These are phyloP conservation scores for Gibbula magus DNA, from an alignment of 2,888 invertebrate genomes.

Conservation along the genomic window DNA sequence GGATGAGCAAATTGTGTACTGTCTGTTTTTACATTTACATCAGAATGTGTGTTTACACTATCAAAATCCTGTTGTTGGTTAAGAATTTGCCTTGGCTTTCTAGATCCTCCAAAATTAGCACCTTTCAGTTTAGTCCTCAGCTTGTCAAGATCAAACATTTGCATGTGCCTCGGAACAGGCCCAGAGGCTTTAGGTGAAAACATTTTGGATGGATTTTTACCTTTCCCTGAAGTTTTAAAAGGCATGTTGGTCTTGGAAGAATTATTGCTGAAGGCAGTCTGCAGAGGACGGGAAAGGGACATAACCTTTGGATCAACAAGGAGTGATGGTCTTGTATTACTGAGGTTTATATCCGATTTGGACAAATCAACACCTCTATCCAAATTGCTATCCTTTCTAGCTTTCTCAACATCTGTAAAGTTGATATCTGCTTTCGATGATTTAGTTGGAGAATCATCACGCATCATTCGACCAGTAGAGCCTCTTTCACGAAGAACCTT, in stretches of 20 bases:
- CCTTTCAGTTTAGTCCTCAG: slow-evolving; percentile 26
- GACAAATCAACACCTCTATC: background rate
- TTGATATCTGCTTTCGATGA: background rate
- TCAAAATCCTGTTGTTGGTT: no score
- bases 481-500: background rate
- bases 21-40: no score
- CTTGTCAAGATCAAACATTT: slow-evolving; percentile 26
- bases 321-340: background rate
- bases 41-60: no score
- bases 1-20: no score
- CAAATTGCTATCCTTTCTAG: background rate
- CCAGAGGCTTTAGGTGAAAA: background rate
- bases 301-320: slow-evolving; percentile 29
- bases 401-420: background rate
- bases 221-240: slow-evolving; percentile 8
- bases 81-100: background rate
- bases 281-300: slow-evolving; percentile 22
- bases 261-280: slow-evolving; percentile 22
- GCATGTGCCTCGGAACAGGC: background rate
- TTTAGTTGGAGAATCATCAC: no score
- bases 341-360: background rate
- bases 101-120: slow-evolving; percentile 1
- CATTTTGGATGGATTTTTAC: background rate
- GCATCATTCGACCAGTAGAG: no score
- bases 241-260: slow-evolving; percentile 6